phyloP scores from a whole-genome alignment of 2,888 invertebrate genomes.

The Lingula anatina region DNA sequence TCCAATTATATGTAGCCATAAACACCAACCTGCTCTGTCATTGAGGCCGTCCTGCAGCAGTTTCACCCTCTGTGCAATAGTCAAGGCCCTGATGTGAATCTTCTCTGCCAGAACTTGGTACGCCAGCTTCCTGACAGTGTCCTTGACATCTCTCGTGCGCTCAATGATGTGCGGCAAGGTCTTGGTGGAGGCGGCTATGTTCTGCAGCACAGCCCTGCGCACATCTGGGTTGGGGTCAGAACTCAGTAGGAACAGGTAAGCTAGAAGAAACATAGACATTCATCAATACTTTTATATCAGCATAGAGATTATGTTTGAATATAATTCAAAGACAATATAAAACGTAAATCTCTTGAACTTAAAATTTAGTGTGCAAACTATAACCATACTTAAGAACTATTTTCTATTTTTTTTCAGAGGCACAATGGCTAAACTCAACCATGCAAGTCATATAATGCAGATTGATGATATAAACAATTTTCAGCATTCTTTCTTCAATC shows the following conservation, averaged over 20 bases:
- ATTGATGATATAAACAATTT: no score
- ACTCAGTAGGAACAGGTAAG: constrained; percentile 43
- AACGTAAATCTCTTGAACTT: no score
- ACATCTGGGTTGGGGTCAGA: constrained; percentile 73
- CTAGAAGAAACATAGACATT: constrained; percentile 26
- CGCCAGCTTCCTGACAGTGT: constrained; percentile 65
- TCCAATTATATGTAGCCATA: no score
- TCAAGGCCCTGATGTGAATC: constrained; percentile 59
- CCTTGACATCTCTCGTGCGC: constrained; percentile 72
- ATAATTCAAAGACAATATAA: no score
- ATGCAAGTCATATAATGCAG: no score
- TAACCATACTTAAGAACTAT: no score
- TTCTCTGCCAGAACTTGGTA: constrained; percentile 56
- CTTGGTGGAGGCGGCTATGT: constrained; percentile 67
- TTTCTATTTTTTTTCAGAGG: no score
- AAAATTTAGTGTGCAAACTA: no score
- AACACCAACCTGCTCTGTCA: constrained; percentile 58
- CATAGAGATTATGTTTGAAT: no score
- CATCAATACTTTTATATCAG: no score
- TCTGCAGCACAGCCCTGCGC: constrained; percentile 64
- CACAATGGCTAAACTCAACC: no score
- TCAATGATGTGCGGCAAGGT: constrained; percentile 69
- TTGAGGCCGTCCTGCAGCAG: constrained; percentile 63
- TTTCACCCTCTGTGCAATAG: constrained; percentile 62
- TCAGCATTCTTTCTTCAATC: no score